phyloP scores from a whole-genome alignment of 2,797 vertebrate species.

The Garrulus glandarius region DNA sequence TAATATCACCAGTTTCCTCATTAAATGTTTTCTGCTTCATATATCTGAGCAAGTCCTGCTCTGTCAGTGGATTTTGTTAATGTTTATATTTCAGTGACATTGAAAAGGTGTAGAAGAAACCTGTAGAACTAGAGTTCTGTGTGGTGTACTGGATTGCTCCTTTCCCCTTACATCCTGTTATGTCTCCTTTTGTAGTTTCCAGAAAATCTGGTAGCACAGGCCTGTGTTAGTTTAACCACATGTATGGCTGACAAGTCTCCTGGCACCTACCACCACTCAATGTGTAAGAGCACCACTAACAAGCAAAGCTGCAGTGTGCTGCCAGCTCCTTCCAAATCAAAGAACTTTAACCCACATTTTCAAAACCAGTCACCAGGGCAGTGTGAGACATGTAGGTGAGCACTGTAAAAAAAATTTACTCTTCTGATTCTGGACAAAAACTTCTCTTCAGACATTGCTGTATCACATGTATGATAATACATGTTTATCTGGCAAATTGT shows the following conservation, averaged over 20 bases:
- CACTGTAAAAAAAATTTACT: background rate
- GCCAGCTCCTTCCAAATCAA: background rate
- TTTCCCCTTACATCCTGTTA: background rate
- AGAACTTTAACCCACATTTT: background rate
- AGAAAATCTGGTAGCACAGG: background rate
- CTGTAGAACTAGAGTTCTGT: background rate
- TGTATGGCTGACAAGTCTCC: background rate
- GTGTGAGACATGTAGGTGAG: background rate
- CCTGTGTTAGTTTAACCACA: background rate
- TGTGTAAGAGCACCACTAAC: no score
- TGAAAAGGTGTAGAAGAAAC: background rate
- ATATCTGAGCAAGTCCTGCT: background rate
- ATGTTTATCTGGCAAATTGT: background rate
- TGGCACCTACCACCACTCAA: background rate
- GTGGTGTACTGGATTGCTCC: background rate
- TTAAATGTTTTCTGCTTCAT: background rate
- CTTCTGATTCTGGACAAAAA: background rate
- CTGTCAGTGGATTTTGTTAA: background rate
- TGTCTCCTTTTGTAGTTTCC: background rate
- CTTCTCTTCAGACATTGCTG: background rate
- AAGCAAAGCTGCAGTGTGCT: background rate
- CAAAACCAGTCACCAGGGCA: background rate
- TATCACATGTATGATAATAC: background rate
- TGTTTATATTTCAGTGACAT: background rate
- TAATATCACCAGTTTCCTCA: background rate